These are phyloP conservation scores for Epiblema foenella DNA, from an alignment of 2,888 invertebrate genomes.

Conservation along the genomic window DNA sequence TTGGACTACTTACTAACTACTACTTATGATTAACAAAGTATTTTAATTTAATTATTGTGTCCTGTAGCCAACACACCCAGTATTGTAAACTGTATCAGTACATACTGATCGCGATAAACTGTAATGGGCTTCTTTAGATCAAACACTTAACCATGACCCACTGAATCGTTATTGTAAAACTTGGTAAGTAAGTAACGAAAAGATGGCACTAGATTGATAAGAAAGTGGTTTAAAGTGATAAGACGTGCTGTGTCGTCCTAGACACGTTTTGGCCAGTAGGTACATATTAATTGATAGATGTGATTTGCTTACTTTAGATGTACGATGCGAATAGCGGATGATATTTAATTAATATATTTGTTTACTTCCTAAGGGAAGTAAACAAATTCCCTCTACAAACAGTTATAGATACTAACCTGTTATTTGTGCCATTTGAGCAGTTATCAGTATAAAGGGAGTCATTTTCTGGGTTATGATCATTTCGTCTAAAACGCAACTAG, in stretches of 20 bases:
- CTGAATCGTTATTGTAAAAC: constrained; percentile 4
- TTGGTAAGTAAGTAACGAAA: constrained; percentile 15
- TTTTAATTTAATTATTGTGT: background rate
- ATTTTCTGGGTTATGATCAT: too few species aligned
- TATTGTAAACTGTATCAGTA: constrained; percentile 5
- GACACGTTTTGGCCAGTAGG: constrained; percentile 19
- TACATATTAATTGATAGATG: too few species aligned
- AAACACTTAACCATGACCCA: constrained; percentile 37
- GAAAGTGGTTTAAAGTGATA: constrained; percentile 34
- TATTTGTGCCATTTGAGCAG: too few species aligned
- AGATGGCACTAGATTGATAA: constrained; percentile 28
- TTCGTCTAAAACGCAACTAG: too few species aligned
- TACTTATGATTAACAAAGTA: too few species aligned
- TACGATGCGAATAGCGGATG: background rate
- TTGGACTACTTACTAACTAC: too few species aligned
- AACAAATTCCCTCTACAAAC: too few species aligned
- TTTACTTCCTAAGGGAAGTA: too few species aligned
- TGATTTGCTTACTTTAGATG: background rate
- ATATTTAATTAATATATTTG: too few species aligned
- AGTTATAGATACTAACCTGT: too few species aligned
- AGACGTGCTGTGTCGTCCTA: constrained; percentile 9
- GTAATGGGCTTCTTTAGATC: constrained; percentile 23
- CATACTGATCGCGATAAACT: constrained; percentile 7
- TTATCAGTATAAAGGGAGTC: too few species aligned
- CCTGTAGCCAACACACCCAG: background rate